Conservation (phyloP, 1,140 invertebrate genomes). For the Diabrotica virgifera region DNA sequence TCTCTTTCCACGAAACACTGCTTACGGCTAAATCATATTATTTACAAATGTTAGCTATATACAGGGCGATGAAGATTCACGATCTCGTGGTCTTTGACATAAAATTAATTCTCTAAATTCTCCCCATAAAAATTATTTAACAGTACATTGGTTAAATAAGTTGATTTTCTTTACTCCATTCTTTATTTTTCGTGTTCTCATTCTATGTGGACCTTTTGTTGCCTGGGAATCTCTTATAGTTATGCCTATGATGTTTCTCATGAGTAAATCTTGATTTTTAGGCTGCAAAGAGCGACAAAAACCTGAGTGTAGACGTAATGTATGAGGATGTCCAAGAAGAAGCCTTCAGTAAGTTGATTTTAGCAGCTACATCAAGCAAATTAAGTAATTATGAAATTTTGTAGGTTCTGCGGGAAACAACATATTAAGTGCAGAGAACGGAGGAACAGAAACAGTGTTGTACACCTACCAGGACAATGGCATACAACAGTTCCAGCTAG, state of each 20-base stretch:
- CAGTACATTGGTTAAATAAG: too few species aligned
- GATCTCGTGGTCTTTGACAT: too few species aligned
- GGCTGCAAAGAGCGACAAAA: conserved; percentile 47
- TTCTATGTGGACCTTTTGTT: too few species aligned
- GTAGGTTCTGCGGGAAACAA: conserved; percentile 37
- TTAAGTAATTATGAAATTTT: conserved; percentile 25
- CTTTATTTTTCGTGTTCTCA: too few species aligned
- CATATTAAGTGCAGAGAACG: conserved; percentile 37
- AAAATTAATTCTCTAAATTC: too few species aligned
- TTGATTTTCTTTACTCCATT: too few species aligned
- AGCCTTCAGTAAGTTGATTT: conserved; percentile 39
- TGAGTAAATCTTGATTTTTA: conserved; percentile 29
- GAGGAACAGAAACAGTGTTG: conserved; percentile 43
- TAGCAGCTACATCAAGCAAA: neutral
- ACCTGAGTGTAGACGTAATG: conserved; percentile 36
- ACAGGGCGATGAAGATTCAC: too few species aligned
- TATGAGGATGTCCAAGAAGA: conserved; percentile 46
- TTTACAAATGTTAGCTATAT: too few species aligned
- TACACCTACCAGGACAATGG: conserved; percentile 46
- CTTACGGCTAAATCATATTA: too few species aligned
- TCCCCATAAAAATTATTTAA: too few species aligned
- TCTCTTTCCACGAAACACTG: too few species aligned
- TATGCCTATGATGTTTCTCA: neutral
- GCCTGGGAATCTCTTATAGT: neutral
- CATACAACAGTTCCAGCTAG: conserved; percentile 46